Percentiles rank a stretch among this genome's conserved stretches.
Conservation (phyloP, 1,140 invertebrate species). For the Calliphora vicina region DNA sequence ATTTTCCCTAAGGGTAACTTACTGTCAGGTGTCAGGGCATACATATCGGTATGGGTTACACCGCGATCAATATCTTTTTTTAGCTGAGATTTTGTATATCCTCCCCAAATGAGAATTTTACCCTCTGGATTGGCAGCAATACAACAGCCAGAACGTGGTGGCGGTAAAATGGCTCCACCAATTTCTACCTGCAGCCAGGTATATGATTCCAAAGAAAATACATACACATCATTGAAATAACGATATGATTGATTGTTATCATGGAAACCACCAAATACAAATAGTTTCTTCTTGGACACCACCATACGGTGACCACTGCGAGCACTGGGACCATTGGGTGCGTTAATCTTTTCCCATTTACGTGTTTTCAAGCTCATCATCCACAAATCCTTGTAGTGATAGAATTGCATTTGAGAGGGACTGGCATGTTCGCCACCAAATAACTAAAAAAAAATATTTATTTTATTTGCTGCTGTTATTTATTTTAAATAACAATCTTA, state of each 20-base stretch:
- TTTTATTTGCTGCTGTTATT: neutral
- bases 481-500: constrained; percentile 38
- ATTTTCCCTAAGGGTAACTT: constrained; percentile 53
- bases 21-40: constrained; percentile 75
- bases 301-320: constrained; percentile 92
- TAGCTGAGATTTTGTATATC: constrained; percentile 82
- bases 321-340: constrained; percentile 77
- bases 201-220: constrained; percentile 83
- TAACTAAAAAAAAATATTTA: constrained; percentile 67
- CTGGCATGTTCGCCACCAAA: constrained; percentile 95
- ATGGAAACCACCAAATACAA: constrained; percentile 92
- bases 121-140: constrained; percentile 71
- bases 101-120: constrained; percentile 82
- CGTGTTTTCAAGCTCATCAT: constrained; percentile 78
- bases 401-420: constrained; percentile 89
- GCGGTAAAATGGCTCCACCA: constrained; percentile 70
- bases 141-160: constrained; percentile 78
- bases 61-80: constrained; percentile 86
- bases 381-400: constrained; percentile 95
- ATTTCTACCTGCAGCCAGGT: constrained; percentile 81
- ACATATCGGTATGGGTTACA: constrained; percentile 83
- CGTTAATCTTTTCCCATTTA: constrained; percentile 86
- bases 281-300: constrained; percentile 76
- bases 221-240: constrained; percentile 89
- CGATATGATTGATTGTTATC: constrained; percentile 88